These are phyloP conservation scores for Theodoxus fluviatilis DNA, from an alignment of 2,888 invertebrate genomes.

Conservation along the genomic window DNA sequence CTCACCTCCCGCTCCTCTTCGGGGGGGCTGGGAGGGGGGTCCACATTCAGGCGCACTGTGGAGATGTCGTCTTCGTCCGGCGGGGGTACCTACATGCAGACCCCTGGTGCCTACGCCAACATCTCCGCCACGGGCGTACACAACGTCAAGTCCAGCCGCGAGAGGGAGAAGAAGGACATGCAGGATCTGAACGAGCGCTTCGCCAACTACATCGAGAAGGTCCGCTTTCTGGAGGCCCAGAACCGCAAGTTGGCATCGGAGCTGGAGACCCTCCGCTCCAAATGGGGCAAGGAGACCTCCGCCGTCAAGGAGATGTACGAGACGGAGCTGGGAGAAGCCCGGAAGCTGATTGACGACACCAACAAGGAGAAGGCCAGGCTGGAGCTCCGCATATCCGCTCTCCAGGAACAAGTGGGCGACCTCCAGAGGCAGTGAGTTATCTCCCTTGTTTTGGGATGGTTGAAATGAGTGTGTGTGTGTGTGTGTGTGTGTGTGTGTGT, in stretches of 20 bases:
- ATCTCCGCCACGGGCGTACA: constrained; percentile 60
- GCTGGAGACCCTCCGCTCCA: constrained; percentile 57
- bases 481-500: constrained; percentile 5
- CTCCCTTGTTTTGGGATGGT: neutral
- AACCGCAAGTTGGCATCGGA: constrained; percentile 63
- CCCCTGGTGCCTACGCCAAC: constrained; percentile 51
- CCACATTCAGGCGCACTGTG: constrained; percentile 40
- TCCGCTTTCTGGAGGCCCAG: constrained; percentile 66
- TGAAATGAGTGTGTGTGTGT: neutral
- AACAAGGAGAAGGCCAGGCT: constrained; percentile 67
- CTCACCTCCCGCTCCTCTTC: constrained; percentile 42
- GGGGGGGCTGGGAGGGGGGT: constrained; percentile 33
- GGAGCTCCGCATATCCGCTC: constrained; percentile 66
- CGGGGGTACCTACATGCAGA: constrained; percentile 34
- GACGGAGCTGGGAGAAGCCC: constrained; percentile 67
- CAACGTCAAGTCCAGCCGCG: constrained; percentile 64
- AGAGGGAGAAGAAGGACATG: constrained; percentile 69
- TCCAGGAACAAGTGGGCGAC: constrained; percentile 66
- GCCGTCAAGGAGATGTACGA: constrained; percentile 67
- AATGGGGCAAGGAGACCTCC: constrained; percentile 62
- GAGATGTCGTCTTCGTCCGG: constrained; percentile 42
- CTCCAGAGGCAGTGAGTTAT: constrained; percentile 55
- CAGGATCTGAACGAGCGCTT: constrained; percentile 69
- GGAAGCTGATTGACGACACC: constrained; percentile 67
- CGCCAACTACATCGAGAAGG: constrained; percentile 69